A percentile compares a stretch with the other conserved stretches of the same genome.
Conservation (phyloP, 2,888 invertebrate species). For the Allacma fusca region DNA sequence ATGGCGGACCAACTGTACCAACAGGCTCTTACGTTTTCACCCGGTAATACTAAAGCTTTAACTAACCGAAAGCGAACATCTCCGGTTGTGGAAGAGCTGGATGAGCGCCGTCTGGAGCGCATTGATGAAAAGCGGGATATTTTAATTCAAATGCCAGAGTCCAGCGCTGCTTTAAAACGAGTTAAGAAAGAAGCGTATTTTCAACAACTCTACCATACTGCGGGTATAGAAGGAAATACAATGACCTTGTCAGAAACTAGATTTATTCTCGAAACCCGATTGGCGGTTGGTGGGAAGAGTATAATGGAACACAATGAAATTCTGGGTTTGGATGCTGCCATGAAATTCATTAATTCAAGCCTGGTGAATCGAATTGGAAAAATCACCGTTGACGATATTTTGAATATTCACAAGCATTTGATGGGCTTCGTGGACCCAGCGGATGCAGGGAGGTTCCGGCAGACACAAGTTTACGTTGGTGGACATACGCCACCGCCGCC, state of each 20-base stretch:
- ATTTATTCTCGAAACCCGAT: constrained; percentile 87
- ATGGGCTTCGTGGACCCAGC: constrained; percentile 94
- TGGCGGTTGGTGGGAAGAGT: constrained; percentile 83
- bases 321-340: constrained; percentile 89
- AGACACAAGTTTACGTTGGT: constrained; percentile 92
- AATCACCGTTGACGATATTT: constrained; percentile 83
- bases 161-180: constrained; percentile 79
- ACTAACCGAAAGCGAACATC: constrained; percentile 84
- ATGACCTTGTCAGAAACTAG: constrained; percentile 92
- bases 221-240: constrained; percentile 97
- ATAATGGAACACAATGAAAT: constrained; percentile 98
- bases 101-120: constrained; percentile 77
- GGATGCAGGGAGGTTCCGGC: constrained; percentile 86
- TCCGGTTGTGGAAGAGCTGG: constrained; percentile 83
- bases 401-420: constrained; percentile 91
- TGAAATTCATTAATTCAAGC: constrained; percentile 86
- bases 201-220: constrained; percentile 92
- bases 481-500: constrained; percentile 93
- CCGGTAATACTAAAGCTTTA: constrained; percentile 81
- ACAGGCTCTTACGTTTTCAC: constrained; percentile 82
- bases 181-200: constrained; percentile 96
- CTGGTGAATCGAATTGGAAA: constrained; percentile 74
- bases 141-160: constrained; percentile 81
- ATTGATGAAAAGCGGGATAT: constrained; percentile 86
- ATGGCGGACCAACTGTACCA: constrained; percentile 90